Evolutionary conservation across 2,888 invertebrate genomes (phyloP).

Genomic region (Frankliniella intonsa): DNA sequence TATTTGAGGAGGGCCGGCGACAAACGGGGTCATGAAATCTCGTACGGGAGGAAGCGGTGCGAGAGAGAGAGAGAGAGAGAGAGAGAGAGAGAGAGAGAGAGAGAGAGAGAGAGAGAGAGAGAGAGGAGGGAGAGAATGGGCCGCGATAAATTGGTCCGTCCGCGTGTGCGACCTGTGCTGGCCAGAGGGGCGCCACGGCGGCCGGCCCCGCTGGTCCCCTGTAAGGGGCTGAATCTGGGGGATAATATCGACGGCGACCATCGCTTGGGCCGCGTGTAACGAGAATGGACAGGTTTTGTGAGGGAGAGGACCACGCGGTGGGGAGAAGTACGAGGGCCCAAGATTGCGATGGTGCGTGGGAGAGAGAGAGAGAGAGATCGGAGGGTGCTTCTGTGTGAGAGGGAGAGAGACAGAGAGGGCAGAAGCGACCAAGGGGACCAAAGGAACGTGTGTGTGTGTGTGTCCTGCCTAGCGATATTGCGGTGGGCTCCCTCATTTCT

Average conservation of each 20-base stretch:
- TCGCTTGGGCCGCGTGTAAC: background rate
- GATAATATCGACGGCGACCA: conserved; percentile 4
- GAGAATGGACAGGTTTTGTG: conserved; percentile 25
- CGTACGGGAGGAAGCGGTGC: background rate
- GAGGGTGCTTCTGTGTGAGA: background rate
- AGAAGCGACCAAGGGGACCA: background rate
- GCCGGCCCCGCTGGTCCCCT: background rate
- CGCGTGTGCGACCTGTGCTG: background rate
- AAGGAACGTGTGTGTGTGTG: background rate
- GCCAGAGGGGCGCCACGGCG: no score
- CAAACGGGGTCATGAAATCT: no score
- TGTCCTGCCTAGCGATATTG: conserved; percentile 4
- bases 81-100: background rate
- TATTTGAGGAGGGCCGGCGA: no score
- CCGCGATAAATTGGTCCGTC: background rate
- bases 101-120: background rate
- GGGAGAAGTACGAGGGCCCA: background rate
- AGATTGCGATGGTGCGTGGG: background rate
- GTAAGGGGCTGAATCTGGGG: background rate
- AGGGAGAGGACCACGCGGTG: background rate
- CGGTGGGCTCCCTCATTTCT: conserved; percentile 24
- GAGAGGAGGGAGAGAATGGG: background rate
- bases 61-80: background rate
- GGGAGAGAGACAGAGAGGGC: background rate
- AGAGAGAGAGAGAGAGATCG: background rate